Percentiles rank a stretch among this genome's conserved stretches.
Evolutionary conservation across 2,888 invertebrate species (phyloP).

Genomic region (Leucoptera coffeella): DNA sequence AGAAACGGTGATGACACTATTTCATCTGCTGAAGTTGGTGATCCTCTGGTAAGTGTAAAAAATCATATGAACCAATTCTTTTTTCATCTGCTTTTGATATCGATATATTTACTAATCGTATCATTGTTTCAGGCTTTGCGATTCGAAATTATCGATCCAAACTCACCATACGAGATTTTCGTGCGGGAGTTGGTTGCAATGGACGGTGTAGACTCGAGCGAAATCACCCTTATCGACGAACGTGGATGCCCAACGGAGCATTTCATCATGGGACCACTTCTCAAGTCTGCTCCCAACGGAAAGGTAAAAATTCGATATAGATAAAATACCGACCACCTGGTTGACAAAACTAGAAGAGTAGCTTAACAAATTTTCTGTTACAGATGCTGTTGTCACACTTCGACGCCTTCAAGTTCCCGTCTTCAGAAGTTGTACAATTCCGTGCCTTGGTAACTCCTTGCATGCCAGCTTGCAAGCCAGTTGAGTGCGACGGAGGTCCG

Average conservation of each 20-base stretch:
- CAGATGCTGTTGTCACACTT: conserved; percentile 84
- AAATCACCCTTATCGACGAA: conserved; percentile 87
- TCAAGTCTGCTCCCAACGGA: conserved; percentile 72
- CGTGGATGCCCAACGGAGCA: conserved; percentile 91
- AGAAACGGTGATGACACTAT: conserved; percentile 78
- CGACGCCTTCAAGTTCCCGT: conserved; percentile 95
- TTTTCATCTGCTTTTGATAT: too few relatives aligned
- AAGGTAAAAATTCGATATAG: conserved; percentile 53
- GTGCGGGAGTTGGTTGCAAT: conserved; percentile 90
- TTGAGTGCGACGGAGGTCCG: conserved; percentile 82
- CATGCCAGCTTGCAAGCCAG: conserved; percentile 88
- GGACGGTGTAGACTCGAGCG: conserved; percentile 89
- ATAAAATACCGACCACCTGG: conserved; percentile 1
- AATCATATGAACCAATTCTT: too few relatives aligned
- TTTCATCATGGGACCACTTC: conserved; percentile 89
- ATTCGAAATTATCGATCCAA: conserved; percentile 87
- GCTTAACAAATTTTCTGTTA: conserved; percentile 12
- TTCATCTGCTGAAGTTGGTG: conserved; percentile 86
- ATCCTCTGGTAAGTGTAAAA: conserved; percentile 58
- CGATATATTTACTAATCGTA: too few relatives aligned
- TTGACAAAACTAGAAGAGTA: conserved; percentile 1
- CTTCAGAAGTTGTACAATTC: conserved; percentile 92
- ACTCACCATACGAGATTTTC: conserved; percentile 93
- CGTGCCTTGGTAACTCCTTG: conserved; percentile 92
- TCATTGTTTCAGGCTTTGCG: conserved; percentile 63